A percentile compares a stretch with the other conserved stretches of the same genome.
These are phyloP conservation scores for Riparia riparia DNA, from an alignment of 2,113 vertebrate genomes.

Conservation along the genomic window DNA sequence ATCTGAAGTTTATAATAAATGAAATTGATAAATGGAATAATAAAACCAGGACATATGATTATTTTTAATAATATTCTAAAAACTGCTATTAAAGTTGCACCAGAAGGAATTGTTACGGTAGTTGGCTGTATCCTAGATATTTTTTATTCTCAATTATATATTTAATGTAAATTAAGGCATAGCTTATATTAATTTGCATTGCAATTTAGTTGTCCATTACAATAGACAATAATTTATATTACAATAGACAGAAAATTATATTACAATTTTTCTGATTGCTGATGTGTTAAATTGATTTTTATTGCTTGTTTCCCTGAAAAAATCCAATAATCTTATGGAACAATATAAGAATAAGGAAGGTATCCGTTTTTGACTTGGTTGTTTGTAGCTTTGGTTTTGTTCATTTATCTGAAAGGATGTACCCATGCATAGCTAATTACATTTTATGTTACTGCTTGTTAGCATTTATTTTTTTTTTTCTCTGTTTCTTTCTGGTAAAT, in stretches of 20 bases:
- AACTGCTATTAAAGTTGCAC: not conserved
- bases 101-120: not conserved
- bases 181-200: not conserved
- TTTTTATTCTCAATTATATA: not conserved
- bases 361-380: not conserved
- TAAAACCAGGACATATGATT: rapidly evolving
- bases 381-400: not conserved
- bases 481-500: not conserved
- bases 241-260: not conserved
- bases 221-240: not conserved
- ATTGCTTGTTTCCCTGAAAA: not conserved
- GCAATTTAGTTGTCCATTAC: not conserved
- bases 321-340: not conserved
- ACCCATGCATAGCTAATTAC: not conserved
- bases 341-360: not conserved
- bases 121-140: not conserved
- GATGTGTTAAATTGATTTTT: not conserved
- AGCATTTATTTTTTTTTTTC: not conserved
- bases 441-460: not conserved
- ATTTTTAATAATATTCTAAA: not conserved
- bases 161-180: not conserved
- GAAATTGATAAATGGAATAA: not conserved
- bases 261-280: not conserved
- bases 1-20: not conserved
- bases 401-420: not conserved